Evolutionary conservation across 1,140 invertebrate species (phyloP).

Genomic region (Dendrolimus punctatus): DNA sequence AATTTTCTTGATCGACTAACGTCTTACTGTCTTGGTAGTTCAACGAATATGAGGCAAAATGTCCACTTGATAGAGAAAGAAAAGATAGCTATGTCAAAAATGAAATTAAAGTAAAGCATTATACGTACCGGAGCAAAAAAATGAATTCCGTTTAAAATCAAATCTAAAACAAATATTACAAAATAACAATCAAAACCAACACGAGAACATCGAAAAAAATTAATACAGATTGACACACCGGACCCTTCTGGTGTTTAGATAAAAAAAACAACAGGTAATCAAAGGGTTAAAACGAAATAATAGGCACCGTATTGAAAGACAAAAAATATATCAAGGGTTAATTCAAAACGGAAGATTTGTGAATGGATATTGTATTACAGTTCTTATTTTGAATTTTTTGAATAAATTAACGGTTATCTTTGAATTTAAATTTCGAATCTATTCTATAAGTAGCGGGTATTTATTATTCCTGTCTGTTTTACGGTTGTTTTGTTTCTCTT

Average conservation of each 20-base stretch:
- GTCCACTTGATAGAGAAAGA: too few species aligned
- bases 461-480: too few species aligned
- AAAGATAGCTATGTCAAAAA: too few species aligned
- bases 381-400: constrained; percentile 22
- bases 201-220: constrained; percentile 19
- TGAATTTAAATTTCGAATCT: constrained; percentile 5
- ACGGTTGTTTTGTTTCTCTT: too few species aligned
- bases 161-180: constrained; percentile 4
- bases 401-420: constrained; percentile 35
- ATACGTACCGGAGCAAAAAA: too few species aligned
- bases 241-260: constrained; percentile 28
- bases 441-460: too few species aligned
- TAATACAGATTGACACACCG: constrained; percentile 46
- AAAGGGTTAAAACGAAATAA: constrained; percentile 43
- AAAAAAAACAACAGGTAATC: constrained; percentile 45
- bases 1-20: too few species aligned
- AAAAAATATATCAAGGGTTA: constrained; percentile 43
- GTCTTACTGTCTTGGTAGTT: too few species aligned
- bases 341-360: constrained; percentile 37
- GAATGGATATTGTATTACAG: constrained; percentile 34
- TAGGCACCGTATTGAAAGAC: constrained; percentile 32
- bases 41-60: too few species aligned
- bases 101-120: too few species aligned
- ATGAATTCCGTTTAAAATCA: not conserved
- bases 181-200: constrained; percentile 12